Evolutionary conservation across 1,140 invertebrate species (phyloP).

Genomic region (Caenorhabditis brenneri): DNA sequence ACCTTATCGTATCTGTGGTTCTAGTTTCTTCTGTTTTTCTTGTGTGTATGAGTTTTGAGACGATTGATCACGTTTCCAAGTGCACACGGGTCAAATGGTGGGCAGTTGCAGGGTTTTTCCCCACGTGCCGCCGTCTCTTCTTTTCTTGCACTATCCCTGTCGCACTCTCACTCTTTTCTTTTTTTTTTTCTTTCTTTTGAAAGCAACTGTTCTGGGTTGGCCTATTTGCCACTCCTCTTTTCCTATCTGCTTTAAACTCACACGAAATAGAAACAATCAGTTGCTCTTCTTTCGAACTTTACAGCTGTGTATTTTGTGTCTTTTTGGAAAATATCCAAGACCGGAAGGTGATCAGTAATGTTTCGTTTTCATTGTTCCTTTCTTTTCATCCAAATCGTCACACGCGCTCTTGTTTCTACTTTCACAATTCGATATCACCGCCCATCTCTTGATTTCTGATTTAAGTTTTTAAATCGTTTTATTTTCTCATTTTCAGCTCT

Average conservation of each 20-base stretch:
- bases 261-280: slow-evolving; percentile 1
- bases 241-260: neutral
- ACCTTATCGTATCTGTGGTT: neutral
- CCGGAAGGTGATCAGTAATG: slow-evolving; percentile 2
- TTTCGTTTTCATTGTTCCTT: neutral
- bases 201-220: slow-evolving; percentile 21
- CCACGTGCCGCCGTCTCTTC: slow-evolving; percentile 10
- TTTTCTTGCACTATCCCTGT: neutral
- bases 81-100: slow-evolving; percentile 39
- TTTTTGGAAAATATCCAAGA: neutral
- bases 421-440: neutral
- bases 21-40: neutral
- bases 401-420: neutral
- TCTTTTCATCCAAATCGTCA: neutral
- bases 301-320: neutral
- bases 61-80: slow-evolving; percentile 37
- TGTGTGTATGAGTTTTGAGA: slow-evolving; percentile 17
- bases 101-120: slow-evolving; percentile 5
- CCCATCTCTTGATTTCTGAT: neutral
- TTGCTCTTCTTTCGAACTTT: neutral
- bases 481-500: neutral
- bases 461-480: neutral
- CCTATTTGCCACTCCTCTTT: slow-evolving; percentile 27
- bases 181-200: slow-evolving; percentile 13
- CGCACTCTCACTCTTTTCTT: neutral